Evolutionary conservation across 2,113 vertebrate genomes (phyloP), one percentile per base, ranked within the genome.

Genomic region (Chaetura pelagica): DNA sequence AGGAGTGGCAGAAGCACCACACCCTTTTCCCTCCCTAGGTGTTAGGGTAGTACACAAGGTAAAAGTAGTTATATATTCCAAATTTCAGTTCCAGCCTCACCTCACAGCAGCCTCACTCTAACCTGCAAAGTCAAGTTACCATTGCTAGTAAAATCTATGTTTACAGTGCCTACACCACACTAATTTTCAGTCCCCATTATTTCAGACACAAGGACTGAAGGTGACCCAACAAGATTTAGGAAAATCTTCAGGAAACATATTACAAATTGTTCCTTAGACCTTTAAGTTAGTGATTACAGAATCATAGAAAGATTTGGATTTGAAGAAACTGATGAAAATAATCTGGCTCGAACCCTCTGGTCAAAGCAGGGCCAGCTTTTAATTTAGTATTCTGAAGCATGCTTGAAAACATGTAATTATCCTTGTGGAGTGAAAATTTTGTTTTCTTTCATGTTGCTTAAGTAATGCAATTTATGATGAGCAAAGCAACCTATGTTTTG

Each of bases 151-250:
- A 19, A 76, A n/a, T 21, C 6, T 10, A 24, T n/a, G 4, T 59
- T 83, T 79, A 51, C 32, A 59, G 23, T 2, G 6, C 23, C 19
- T 15, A 8, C 59, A 51, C 16, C 20, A 54, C 17, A 38, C 1
- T 6, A 14, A 2, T 4, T 5, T 42, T 42, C 63, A 46, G 35
- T 5, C 0, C 5, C 6, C 7, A 7, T 55, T 68, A 34, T 42
- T 71, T 55, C 58, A 75, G 30, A 26, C 7, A 79, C 6, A 49
- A 44, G 27, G 15, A 5, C 35, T 58, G 30, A 66, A 57, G 26
- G 5, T 73, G 59, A 69, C 6, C 6, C 29, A 93, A 24, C 3
- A 74, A 66, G 9, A 20, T 77, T 52, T 9, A 42, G 13, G 5
- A 58, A 57, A 55, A 46, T 12, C 16, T 46, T 72, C 14, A 6